These are phyloP conservation scores for Lampropteryx suffumata DNA, from an alignment of 2,888 invertebrate species.

Conservation along the genomic window DNA sequence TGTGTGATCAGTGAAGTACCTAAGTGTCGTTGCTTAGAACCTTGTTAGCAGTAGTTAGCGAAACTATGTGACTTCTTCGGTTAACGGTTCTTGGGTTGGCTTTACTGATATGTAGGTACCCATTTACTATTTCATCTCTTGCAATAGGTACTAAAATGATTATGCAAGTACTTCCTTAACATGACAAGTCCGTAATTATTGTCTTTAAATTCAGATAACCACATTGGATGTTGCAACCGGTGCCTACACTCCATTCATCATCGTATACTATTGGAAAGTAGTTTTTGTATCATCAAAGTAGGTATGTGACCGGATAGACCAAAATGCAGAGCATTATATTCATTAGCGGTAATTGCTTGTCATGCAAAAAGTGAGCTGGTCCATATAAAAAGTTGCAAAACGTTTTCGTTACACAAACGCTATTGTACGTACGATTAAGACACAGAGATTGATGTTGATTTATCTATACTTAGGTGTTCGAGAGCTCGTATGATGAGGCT, in stretches of 20 bases:
- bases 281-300: conserved; percentile 58
- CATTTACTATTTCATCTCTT: no score
- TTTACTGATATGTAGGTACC: conserved; percentile 36
- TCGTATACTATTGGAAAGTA: conserved; percentile 68
- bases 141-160: conserved; percentile 22
- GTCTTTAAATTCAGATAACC: conserved; percentile 62
- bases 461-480: conserved; percentile 65
- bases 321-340: conserved; percentile 61
- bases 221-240: conserved; percentile 43
- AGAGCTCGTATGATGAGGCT: conserved; percentile 48
- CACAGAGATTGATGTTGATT: conserved; percentile 52
- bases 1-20: conserved; percentile 7
- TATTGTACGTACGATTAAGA: conserved; percentile 50
- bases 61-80: conserved; percentile 43
- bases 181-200: conserved; percentile 63
- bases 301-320: conserved; percentile 53
- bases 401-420: conserved; percentile 51
- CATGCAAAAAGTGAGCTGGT: conserved; percentile 59
- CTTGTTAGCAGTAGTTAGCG: conserved; percentile 60
- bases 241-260: conserved; percentile 17
- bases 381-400: conserved; percentile 42
- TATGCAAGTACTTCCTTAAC: conserved; percentile 53
- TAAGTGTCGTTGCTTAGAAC: conserved; percentile 26
- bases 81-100: conserved; percentile 39
- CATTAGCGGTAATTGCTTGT: conserved; percentile 69